phyloP scores from a whole-genome alignment of 2,797 vertebrate species.

The Thalassophryne amazonica region DNA sequence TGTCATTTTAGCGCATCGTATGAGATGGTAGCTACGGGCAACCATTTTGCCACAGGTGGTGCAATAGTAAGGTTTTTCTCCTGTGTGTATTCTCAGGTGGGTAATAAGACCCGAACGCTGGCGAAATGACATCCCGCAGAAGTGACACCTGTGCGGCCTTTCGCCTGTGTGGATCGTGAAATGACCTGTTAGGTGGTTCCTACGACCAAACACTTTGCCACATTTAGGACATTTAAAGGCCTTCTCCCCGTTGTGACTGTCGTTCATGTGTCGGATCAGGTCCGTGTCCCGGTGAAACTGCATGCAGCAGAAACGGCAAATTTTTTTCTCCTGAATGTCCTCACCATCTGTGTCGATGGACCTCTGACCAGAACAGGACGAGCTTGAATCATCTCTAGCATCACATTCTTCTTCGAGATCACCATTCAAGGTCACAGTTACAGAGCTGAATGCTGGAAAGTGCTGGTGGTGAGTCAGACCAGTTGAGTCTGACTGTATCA shows the following conservation, averaged over 20 bases:
- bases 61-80: conserved; percentile 40
- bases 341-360: too few relatives aligned
- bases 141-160: conserved; percentile 24
- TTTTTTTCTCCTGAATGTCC: not conserved
- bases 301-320: conserved; percentile 23
- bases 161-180: conserved; percentile 38
- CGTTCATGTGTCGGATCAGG: conserved; percentile 17
- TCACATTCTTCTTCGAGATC: not conserved
- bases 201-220: conserved; percentile 10
- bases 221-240: conserved; percentile 30
- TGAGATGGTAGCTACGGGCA: conserved; percentile 21
- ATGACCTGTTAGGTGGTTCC: conserved; percentile 18
- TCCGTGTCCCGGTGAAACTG: conserved; percentile 6
- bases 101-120: conserved; percentile 35
- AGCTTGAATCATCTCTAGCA: not conserved
- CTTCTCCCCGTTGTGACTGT: conserved; percentile 5
- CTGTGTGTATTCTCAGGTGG: conserved; percentile 36
- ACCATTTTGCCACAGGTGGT: conserved; percentile 21
- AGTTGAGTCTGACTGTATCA: not conserved
- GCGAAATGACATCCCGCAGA: conserved; percentile 28
- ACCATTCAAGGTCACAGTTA: not conserved
- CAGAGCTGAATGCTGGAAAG: not conserved
- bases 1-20: not conserved
- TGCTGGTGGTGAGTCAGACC: not conserved
- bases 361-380: not conserved